Evolutionary conservation across 2,113 vertebrate species (phyloP).

Genomic region (Eulemur macaco): DNA sequence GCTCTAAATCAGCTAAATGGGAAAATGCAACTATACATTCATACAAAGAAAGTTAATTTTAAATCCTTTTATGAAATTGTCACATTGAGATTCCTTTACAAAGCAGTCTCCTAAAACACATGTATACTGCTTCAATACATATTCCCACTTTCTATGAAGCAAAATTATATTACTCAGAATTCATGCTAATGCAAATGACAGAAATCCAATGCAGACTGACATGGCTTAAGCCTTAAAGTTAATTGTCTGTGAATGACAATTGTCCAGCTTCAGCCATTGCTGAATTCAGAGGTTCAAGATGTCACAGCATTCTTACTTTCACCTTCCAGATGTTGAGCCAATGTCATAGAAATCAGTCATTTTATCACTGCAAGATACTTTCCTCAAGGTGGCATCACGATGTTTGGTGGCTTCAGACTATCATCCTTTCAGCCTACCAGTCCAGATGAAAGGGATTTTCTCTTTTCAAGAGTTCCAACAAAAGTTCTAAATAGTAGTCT

Average conservation of each 20-base stretch:
- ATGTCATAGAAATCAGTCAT: background rate
- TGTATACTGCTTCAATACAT: background rate
- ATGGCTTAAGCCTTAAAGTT: background rate
- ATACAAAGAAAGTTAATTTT: background rate
- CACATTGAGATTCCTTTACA: background rate
- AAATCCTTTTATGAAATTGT: background rate
- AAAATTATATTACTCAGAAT: background rate
- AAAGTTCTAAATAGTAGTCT: background rate
- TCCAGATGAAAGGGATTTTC: background rate
- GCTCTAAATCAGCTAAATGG: conserved; percentile 16
- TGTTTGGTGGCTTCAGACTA: background rate
- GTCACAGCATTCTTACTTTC: background rate
- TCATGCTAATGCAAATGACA: background rate
- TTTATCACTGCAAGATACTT: background rate
- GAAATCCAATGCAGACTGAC: background rate
- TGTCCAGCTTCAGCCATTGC: background rate
- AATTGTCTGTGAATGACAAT: background rate
- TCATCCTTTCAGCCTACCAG: background rate
- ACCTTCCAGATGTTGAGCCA: background rate
- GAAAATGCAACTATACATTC: background rate
- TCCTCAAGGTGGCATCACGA: background rate
- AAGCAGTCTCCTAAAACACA: background rate
- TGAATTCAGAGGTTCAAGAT: background rate
- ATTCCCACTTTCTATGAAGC: background rate
- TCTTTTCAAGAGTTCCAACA: background rate